phyloP scores from a whole-genome alignment of 2,888 invertebrate genomes.

The Parnassius orleans region DNA sequence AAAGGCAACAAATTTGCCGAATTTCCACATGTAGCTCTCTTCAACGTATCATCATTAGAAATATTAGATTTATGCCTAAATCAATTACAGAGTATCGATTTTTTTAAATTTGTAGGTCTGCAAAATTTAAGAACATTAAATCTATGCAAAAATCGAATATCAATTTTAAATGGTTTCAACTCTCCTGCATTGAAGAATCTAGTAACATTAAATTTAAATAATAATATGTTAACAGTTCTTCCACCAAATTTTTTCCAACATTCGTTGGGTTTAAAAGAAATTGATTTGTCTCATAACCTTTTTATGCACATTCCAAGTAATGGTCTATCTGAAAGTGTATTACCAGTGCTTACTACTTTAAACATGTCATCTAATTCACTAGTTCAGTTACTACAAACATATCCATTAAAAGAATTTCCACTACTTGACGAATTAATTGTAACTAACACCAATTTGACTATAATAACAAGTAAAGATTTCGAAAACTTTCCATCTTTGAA shows the following conservation, averaged over 20 bases:
- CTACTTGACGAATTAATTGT: constrained; percentile 91
- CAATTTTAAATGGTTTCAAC: constrained; percentile 87
- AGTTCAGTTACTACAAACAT: constrained; percentile 86
- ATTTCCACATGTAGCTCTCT: constrained; percentile 89
- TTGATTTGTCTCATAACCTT: constrained; percentile 89
- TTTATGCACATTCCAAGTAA: constrained; percentile 90
- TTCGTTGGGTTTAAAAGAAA: constrained; percentile 85
- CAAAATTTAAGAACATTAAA: constrained; percentile 87
- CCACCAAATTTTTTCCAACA: constrained; percentile 91
- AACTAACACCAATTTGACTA: constrained; percentile 88
- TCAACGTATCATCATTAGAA: constrained; percentile 88
- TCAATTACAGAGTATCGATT: constrained; percentile 85
- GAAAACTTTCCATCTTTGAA: constrained; percentile 90
- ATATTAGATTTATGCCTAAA: constrained; percentile 85
- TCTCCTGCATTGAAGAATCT: constrained; percentile 88
- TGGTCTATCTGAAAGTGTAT: constrained; percentile 86
- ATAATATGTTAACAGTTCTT: constrained; percentile 87
- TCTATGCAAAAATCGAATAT: constrained; percentile 87
- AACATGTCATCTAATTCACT: constrained; percentile 93
- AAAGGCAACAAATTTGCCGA: constrained; percentile 87
- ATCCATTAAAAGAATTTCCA: constrained; percentile 86
- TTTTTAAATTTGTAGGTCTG: constrained; percentile 88
- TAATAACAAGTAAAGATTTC: constrained; percentile 92
- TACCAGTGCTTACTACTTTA: constrained; percentile 86
- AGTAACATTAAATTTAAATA: constrained; percentile 87